These are phyloP conservation scores for Drosophila lacicola DNA, from an alignment of 2,888 invertebrate species.

Conservation along the genomic window DNA sequence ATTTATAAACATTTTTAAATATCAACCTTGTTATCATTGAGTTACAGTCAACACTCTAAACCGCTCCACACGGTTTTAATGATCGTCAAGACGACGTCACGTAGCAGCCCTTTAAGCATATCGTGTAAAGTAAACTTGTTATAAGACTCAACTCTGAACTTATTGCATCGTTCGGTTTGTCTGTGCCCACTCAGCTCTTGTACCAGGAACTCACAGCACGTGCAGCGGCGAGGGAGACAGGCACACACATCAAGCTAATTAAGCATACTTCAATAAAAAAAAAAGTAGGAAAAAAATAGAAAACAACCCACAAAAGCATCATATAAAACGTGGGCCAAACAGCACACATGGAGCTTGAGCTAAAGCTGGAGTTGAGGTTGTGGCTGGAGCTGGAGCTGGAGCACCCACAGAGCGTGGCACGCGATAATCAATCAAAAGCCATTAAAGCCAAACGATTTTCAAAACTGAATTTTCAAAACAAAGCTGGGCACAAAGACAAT, in stretches of 20 bases:
- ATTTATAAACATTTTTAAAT: not conserved
- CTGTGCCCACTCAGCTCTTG: constrained; percentile 51
- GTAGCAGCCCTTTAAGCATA: constrained; percentile 26
- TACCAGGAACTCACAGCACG: constrained; percentile 77
- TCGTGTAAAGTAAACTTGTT: constrained; percentile 49
- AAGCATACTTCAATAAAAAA: constrained; percentile 76
- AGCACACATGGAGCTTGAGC: constrained; percentile 60
- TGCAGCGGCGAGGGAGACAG: constrained; percentile 53
- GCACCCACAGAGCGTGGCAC: constrained; percentile 81
- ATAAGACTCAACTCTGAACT: constrained; percentile 57
- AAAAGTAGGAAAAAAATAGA: constrained; percentile 20
- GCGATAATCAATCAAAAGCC: constrained; percentile 81
- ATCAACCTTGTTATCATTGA: constrained; percentile 7
- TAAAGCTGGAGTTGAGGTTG: constrained; percentile 12
- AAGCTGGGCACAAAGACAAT: constrained; percentile 54
- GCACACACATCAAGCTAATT: constrained; percentile 70
- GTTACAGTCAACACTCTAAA: not conserved
- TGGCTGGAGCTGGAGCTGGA: constrained; percentile 44
- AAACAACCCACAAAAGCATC: constrained; percentile 48
- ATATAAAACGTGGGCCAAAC: constrained; percentile 75
- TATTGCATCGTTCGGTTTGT: constrained; percentile 34
- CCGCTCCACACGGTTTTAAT: constrained; percentile 8
- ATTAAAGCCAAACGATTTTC: constrained; percentile 78
- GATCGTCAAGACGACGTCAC: constrained; percentile 26
- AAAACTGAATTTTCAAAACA: constrained; percentile 51